Evolutionary conservation across 2,113 vertebrate genomes (phyloP).

Genomic region (Cynopterus brachyotis): DNA sequence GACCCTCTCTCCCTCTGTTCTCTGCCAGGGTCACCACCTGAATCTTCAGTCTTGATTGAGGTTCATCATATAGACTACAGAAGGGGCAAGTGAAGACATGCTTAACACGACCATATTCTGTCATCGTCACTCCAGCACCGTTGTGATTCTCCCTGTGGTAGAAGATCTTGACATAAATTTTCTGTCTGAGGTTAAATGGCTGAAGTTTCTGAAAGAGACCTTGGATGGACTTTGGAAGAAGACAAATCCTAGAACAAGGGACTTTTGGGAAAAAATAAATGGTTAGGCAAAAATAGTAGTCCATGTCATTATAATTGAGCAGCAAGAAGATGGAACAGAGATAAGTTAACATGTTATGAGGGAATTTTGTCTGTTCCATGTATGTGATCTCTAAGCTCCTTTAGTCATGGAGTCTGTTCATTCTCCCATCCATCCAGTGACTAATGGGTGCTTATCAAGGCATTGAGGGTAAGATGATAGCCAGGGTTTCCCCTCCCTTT

Average conservation of each 20-base stretch:
- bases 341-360: neutral
- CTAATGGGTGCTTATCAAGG: neutral
- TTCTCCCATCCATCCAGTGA: neutral
- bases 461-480: neutral
- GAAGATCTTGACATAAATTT: neutral
- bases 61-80: neutral
- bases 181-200: neutral
- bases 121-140: neutral
- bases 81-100: neutral
- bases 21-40: neutral
- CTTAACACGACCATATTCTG: neutral
- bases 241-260: neutral
- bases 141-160: neutral
- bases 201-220: neutral
- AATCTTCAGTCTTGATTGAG: neutral
- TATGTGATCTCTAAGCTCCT: neutral
- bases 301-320: neutral
- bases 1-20: neutral
- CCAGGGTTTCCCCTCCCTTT: neutral
- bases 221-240: neutral
- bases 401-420: neutral
- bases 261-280: neutral
- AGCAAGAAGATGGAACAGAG: neutral
- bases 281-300: neutral
- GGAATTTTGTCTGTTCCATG: neutral